These are phyloP conservation scores for Laodelphax striatellus DNA, from an alignment of 1,140 invertebrate species.

Conservation along the genomic window DNA sequence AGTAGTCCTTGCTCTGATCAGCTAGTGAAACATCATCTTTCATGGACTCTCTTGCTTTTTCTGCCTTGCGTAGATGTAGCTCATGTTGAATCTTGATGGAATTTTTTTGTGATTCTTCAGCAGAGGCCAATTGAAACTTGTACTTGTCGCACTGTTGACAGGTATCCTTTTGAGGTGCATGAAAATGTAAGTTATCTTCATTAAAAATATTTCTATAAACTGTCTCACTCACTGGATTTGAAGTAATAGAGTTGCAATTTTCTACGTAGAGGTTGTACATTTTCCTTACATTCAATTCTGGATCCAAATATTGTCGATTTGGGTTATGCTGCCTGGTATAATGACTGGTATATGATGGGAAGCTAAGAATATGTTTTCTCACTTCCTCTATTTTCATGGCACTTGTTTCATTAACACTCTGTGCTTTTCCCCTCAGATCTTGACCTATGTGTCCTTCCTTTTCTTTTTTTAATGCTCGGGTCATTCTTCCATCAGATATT, in stretches of 20 bases:
- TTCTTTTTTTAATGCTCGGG: slow-evolving; percentile 9
- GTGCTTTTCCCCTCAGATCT: neutral
- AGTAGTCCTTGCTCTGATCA: neutral
- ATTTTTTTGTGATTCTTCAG: neutral
- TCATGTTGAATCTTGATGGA: slow-evolving; percentile 2
- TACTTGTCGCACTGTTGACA: slow-evolving; percentile 13
- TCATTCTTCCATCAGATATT: slow-evolving; percentile 10
- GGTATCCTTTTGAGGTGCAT: slow-evolving; percentile 12
- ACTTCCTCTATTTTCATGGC: slow-evolving; percentile 7
- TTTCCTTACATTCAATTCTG: slow-evolving; percentile 8
- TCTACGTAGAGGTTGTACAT: slow-evolving; percentile 10
- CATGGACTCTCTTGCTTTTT: slow-evolving; percentile 2
- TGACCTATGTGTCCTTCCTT: slow-evolving; percentile 6
- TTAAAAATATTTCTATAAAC: slow-evolving; percentile 16
- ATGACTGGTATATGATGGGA: slow-evolving; percentile 13
- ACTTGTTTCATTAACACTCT: neutral
- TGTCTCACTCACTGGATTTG: slow-evolving; percentile 6
- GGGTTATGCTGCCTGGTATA: slow-evolving; percentile 15
- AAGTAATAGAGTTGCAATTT: neutral
- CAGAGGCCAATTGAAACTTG: slow-evolving; percentile 4
- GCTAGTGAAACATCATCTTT: neutral
- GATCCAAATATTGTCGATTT: slow-evolving; percentile 8
- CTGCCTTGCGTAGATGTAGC: slow-evolving; percentile 11
- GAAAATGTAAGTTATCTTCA: slow-evolving; percentile 14
- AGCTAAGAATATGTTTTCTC: slow-evolving; percentile 11